Evolutionary conservation across 2,888 invertebrate species (phyloP), one percentile per base, ranked within the genome.

Genomic region (Drosophila greeni): DNA sequence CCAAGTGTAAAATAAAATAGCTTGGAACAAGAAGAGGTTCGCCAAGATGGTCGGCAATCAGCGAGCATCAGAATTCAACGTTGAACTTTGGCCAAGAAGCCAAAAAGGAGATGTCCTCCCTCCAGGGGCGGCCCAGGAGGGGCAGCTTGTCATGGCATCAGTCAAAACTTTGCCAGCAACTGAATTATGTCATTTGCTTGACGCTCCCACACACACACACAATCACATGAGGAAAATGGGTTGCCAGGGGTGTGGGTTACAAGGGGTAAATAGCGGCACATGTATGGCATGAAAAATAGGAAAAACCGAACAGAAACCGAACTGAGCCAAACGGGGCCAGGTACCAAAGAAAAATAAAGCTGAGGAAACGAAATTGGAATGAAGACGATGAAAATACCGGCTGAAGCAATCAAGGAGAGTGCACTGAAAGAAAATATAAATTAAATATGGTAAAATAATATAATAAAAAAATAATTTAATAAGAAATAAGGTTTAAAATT

Each of bases 121-220:
- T 45, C 29, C 45, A 29, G 23, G 37, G 36, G 37, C 45, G 57
- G 43, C 39, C 26, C 12, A 54, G 48, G 55, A 24, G 54, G 43
- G 45, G 29, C 52, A 60, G 49, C 58, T 23, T 47, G 73, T 60
- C 58, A 66, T 51, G 53, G 33, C 79, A 80, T 80, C 84, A 75
- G 83, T 84, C 83, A 80, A 80, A 80, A 80, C 73, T 81, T 81
- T 81, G 77, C 81, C 78, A 83, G 73, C 82, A 84, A 81, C 85
- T 83, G 80, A 81, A 81, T 81, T 84, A 84, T 81, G 80, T 84
- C 83, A 81, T 84, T 80, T 77, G 83, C 75, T 80, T 78, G 83
- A 68, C 78, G 18, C 65, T 42, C 64, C 12, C 36, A 3, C 23
- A 40, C 49, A 36, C 18, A 37, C 14, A 47, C 33, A 54, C 37